Evolutionary conservation across 2,888 invertebrate species (phyloP), one percentile per base, ranked within the genome.

Genomic region (Clunio marinus): DNA sequence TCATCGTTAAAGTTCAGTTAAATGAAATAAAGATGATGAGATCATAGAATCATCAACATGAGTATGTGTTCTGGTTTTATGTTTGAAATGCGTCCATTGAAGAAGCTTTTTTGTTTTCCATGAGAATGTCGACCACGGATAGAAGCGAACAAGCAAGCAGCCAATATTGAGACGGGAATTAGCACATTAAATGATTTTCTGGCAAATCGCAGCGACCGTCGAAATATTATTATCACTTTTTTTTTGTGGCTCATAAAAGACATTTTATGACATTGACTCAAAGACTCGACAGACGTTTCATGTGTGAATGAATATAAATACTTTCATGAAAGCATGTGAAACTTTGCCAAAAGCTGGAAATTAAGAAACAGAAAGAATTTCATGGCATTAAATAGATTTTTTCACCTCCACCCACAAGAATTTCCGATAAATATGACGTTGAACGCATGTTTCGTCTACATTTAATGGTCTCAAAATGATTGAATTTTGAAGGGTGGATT

Each of bases 11-110:
- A 66, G 10, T 55, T 66, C 46, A 66, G 41, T 66, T 66, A 51
- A 66, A 66, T 55, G 51, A 51, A 66, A 32, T 55, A 55, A 63
- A 63, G 66, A 66, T 66, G 55, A 66, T 55, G 55, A 66, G 66
- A 15, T n/a, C 15, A 15, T 10, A 10, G n/a, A n/a, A n/a, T n/a
- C n/a, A n/a, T n/a, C n/a, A n/a, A 41, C 15, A 3, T 45, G 45
- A 45, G 17, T 45, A 3, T 5, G 2, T 13, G 45, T n/a, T 10
- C 32, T 7, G 5, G n/a, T 51, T 13, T 51, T 51, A 22, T 51
- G 20, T 51, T 45, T 13, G 13, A 24, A 10, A 32, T 59, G 59
- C 32, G 59, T 59, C 59, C 59, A 59, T 59, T 59, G 24, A 51
- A 51, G 24, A 20, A n/a, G n/a, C n/a, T n/a, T n/a, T n/a, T n/a